These are phyloP conservation scores for Byasa hedistus DNA, from an alignment of 2,888 invertebrate species.

Conservation along the genomic window DNA sequence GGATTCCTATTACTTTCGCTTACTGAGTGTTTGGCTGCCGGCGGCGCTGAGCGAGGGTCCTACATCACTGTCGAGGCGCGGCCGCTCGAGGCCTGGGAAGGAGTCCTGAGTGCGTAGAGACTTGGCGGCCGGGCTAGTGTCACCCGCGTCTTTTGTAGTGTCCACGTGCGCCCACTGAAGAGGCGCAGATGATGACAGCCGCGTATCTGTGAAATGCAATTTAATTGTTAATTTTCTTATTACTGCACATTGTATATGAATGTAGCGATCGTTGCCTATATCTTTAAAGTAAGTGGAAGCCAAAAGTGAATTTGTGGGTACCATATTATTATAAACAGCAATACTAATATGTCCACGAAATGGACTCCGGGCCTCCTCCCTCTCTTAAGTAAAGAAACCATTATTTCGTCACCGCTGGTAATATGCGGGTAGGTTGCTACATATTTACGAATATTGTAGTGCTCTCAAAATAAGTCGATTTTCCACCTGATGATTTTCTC, in stretches of 20 bases:
- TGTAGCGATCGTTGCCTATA: no score
- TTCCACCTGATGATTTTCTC: no score
- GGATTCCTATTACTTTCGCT: conserved; percentile 12
- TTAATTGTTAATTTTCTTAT: background rate
- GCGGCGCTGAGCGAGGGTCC: conserved; percentile 74
- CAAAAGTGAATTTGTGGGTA: no score
- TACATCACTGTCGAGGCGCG: conserved; percentile 73
- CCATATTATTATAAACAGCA: no score
- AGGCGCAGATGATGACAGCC: conserved; percentile 69
- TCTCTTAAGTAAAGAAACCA: no score
- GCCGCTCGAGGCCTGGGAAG: conserved; percentile 51
- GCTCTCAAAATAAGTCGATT: no score
- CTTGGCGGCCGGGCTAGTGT: conserved; percentile 55
- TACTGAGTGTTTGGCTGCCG: conserved; percentile 70
- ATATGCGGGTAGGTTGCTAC: no score
- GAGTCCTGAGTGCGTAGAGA: conserved; percentile 58
- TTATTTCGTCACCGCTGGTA: no score
- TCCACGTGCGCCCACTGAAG: conserved; percentile 50
- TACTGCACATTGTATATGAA: background rate
- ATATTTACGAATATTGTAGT: no score
- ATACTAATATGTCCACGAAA: no score
- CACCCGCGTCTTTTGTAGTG: conserved; percentile 42
- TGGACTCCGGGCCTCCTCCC: no score
- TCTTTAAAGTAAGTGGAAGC: no score
- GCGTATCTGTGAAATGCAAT: conserved; percentile 47